Percentiles rank a stretch among this genome's conserved stretches.
phyloP scores from a whole-genome alignment of 2,113 vertebrate species.

The Lathamus discolor region DNA sequence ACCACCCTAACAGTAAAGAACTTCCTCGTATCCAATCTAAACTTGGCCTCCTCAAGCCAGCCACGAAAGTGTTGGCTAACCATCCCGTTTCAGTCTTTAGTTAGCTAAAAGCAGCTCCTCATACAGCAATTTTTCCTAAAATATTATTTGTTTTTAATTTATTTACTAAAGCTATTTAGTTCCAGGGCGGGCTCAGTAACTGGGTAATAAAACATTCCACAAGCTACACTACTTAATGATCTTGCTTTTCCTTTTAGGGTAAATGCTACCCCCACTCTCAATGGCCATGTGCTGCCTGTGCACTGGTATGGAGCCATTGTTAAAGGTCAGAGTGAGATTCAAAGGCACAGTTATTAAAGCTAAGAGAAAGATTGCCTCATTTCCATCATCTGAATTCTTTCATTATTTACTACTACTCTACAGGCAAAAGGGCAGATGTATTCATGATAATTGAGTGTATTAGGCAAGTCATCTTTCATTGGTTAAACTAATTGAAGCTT shows the following conservation, averaged over 20 bases:
- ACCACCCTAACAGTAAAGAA: too few relatives aligned
- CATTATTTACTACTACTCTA: constrained; percentile 4
- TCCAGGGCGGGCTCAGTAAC: neutral
- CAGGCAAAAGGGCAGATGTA: neutral
- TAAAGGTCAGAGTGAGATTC: constrained; percentile 12
- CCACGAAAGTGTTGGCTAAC: neutral
- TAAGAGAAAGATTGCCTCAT: neutral
- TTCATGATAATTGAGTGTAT: neutral
- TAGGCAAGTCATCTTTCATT: neutral
- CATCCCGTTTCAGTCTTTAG: neutral
- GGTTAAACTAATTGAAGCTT: neutral
- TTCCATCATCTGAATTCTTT: neutral
- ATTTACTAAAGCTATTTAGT: neutral
- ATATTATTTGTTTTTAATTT: neutral
- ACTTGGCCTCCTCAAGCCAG: neutral
- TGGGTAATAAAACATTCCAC: neutral
- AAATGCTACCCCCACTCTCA: neutral
- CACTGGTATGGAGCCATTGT: neutral
- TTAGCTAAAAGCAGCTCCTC: neutral
- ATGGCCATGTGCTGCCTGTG: neutral
- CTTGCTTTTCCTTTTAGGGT: neutral
- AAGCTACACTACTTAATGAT: neutral
- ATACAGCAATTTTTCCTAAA: neutral
- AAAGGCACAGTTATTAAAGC: neutral
- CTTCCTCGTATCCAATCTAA: too few relatives aligned